Conservation (phyloP, 23 tunicate species). For the Diplosoma virens region DNA sequence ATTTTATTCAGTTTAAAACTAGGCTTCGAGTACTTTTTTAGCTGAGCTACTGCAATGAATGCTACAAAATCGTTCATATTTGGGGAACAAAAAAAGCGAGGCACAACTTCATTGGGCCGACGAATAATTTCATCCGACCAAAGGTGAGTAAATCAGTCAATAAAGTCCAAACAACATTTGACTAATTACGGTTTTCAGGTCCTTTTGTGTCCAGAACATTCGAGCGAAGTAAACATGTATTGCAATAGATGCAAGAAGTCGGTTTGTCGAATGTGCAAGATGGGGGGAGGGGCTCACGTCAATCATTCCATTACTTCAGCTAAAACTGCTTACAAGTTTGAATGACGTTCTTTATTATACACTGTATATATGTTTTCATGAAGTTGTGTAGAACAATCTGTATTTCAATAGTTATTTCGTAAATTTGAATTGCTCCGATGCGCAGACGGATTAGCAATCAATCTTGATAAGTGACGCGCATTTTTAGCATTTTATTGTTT, state of each 20-base stretch:
- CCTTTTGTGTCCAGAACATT: slow-evolving; percentile 75
- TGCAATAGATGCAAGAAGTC: slow-evolving; percentile 80
- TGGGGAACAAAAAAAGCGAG: slow-evolving; percentile 88
- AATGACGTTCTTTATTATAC: no score
- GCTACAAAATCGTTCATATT: slow-evolving; percentile 72
- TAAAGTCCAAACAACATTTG: no score
- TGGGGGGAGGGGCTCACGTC: slow-evolving; percentile 58
- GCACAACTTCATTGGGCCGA: slow-evolving; percentile 71
- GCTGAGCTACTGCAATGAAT: slow-evolving; percentile 87
- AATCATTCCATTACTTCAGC: slow-evolving; percentile 61
- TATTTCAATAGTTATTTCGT: no score
- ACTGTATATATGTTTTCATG: no score
- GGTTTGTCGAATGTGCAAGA: slow-evolving; percentile 73
- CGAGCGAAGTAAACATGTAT: slow-evolving; percentile 68
- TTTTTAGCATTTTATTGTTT: no score
- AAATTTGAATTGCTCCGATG: no score
- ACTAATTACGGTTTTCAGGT: slow-evolving; percentile 26
- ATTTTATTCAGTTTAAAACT: no score
- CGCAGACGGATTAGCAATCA: no score
- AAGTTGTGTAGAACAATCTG: no score
- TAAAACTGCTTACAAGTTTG: slow-evolving; percentile 58
- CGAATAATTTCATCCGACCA: slow-evolving; percentile 69
- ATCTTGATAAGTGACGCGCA: no score
- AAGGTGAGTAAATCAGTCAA: slow-evolving; percentile 53
- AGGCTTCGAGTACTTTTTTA: no score